Base-by-base conservation (phyloP, 2,888 invertebrate species). In the Eumacrocentrus americanus region DNA sequence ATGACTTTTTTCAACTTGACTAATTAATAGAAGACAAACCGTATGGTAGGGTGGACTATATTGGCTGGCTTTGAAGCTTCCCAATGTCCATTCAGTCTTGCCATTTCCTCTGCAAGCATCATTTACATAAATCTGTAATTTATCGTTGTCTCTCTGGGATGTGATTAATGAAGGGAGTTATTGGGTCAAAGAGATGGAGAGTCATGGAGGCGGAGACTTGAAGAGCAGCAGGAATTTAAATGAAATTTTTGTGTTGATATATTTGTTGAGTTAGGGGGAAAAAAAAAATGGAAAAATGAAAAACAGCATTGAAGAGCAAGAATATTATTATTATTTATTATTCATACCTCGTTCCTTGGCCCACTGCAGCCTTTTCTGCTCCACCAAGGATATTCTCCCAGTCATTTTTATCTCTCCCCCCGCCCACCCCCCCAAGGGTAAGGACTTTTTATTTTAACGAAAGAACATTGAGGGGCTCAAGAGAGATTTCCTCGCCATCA, bases 351-450 rank as follows among this genome's bases (percentile, higher is more conserved):
- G 88, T 84, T 96, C 95, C 81, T 87, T 88, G 71, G 94, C 94
- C 95, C 95, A 95, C 87, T 96, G 95, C 76, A 91, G 86, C 81
- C 90, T 90, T 83, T 95, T 95, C 83, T 91, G 89, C 84, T 95
- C 93, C 74, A 94, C 85, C 78, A 94, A 83, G 67, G 92, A 89
- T 65, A 79, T 72, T 62, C 73, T 73, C 60, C 71, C 72, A 20
- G 69, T 64, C 65, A 70, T 35, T 47, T 29, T 42, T 29, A 18
- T 53, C 44, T 52, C 14, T 35, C 18, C 9, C 25, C 22, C 38
- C 20, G 20, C 25, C 12, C 18, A n/a, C 29, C n/a, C 9, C 7
- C 20, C 42, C 14, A 50, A 22, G 18, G 35, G 18, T 44, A 50
- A 47, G 34, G 35, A 29, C 34, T 37, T 22, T 52, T 51, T 22